These are phyloP conservation scores for Neodon shergylaensis DNA, from an alignment of 2,113 vertebrate species.

Conservation along the genomic window DNA sequence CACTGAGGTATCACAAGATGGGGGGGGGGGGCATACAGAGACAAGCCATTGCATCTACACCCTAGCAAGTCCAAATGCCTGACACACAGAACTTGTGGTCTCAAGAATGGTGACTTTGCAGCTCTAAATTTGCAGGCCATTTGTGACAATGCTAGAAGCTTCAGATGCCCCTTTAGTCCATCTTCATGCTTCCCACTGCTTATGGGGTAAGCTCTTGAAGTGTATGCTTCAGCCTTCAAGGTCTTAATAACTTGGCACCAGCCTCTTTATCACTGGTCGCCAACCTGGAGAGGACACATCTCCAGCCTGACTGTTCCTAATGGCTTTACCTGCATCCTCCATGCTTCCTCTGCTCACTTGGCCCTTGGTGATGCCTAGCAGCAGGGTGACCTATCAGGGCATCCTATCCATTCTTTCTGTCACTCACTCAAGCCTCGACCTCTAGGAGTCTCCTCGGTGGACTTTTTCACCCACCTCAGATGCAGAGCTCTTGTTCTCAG, in stretches of 20 bases:
- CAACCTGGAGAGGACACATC: not conserved
- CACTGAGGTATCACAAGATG: not conserved
- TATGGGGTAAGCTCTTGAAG: not conserved
- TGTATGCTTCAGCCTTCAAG: not conserved
- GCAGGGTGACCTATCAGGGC: not conserved
- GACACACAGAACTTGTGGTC: not conserved
- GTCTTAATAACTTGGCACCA: not conserved
- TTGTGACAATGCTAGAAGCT: not conserved
- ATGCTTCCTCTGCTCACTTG: not conserved
- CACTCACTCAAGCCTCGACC: not conserved
- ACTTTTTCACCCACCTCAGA: not conserved
- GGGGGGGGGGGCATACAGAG: not conserved
- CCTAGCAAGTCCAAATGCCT: not conserved
- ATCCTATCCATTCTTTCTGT: not conserved
- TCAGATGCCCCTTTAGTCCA: not conserved
- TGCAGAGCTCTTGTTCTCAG: not conserved
- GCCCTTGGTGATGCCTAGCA: not conserved
- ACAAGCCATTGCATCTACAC: not conserved
- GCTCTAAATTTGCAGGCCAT: not conserved
- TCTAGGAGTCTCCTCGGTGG: not conserved
- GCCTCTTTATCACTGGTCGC: not conserved
- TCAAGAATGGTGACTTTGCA: not conserved
- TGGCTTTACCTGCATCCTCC: not conserved
- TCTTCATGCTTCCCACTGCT: accelerated
- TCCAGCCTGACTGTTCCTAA: not conserved